phyloP scores from a whole-genome alignment of 2,888 invertebrate species.

The Sarcophaga variegata region DNA sequence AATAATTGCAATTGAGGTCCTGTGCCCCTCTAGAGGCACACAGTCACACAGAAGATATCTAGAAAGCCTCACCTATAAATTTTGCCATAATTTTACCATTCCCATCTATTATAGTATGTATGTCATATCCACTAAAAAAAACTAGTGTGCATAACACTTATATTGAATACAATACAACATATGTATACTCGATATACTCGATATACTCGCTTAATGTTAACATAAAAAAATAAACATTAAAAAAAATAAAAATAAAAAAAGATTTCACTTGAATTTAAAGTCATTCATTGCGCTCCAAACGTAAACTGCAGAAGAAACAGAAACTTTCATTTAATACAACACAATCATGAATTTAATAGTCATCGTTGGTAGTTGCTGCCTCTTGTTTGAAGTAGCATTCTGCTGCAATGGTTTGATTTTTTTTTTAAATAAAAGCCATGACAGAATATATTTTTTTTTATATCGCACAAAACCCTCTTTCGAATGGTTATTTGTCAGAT shows the following conservation, averaged over 20 bases:
- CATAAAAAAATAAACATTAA: conserved; percentile 43
- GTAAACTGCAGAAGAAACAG: not conserved
- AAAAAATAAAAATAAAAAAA: conserved; percentile 4
- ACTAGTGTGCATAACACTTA: too few relatives aligned
- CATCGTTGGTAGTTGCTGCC: not conserved
- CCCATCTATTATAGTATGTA: too few relatives aligned
- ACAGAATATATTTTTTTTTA: conserved; percentile 10
- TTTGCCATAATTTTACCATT: too few relatives aligned
- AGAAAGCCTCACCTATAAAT: too few relatives aligned
- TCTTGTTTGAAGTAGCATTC: too few relatives aligned
- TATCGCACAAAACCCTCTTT: not conserved
- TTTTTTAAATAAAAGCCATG: conserved; percentile 13
- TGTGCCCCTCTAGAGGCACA: too few relatives aligned
- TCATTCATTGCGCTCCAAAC: too few relatives aligned
- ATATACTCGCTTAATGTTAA: conserved; percentile 66
- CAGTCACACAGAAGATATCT: too few relatives aligned
- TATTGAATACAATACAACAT: too few relatives aligned
- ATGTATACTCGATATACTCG: conserved; percentile 48
- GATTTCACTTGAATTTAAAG: too few relatives aligned
- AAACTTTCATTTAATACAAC: not conserved
- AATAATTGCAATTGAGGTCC: too few relatives aligned
- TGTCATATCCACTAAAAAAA: too few relatives aligned
- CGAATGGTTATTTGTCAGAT: not conserved
- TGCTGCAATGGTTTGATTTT: not conserved
- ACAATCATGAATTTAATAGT: not conserved